Evolutionary conservation across 2,113 vertebrate species (phyloP).

Genomic region (Elgaria multicarinata): DNA sequence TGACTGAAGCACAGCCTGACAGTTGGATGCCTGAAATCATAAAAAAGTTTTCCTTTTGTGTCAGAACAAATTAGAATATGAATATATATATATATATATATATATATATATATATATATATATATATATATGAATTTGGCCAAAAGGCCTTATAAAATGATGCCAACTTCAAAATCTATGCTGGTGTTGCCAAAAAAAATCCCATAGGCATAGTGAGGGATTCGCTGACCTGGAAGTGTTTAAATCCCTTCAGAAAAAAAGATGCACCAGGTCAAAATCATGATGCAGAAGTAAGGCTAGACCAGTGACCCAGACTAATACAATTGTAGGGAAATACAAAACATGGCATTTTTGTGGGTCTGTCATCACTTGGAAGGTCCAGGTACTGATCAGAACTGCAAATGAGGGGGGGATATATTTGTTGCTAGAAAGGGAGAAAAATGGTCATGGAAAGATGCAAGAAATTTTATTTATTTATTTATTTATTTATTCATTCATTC

Average conservation of each 20-base stretch:
- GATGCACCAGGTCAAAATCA: neutral
- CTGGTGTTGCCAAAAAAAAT: neutral
- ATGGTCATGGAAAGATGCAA: neutral
- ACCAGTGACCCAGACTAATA: slow-evolving; percentile 21
- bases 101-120: neutral
- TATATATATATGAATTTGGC: neutral
- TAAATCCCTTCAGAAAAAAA: neutral
- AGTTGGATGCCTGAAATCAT: neutral
- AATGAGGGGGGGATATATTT: neutral
- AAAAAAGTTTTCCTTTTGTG: neutral
- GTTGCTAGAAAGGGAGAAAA: neutral
- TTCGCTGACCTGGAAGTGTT: neutral
- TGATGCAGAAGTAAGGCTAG: neutral
- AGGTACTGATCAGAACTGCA: neutral
- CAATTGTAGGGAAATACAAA: neutral
- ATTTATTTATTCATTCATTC: too few relatives aligned
- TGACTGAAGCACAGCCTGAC: neutral
- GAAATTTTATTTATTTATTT: neutral
- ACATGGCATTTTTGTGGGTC: neutral
- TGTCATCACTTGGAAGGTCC: neutral
- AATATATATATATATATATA: neutral
- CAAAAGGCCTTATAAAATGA: neutral
- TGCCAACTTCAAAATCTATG: neutral
- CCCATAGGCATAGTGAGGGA: neutral
- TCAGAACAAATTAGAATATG: slow-evolving; percentile 17